Percentiles rank a stretch among this genome's conserved stretches.
These are phyloP conservation scores for Acheta domesticus DNA, from an alignment of 2,888 invertebrate genomes.

Conservation along the genomic window DNA sequence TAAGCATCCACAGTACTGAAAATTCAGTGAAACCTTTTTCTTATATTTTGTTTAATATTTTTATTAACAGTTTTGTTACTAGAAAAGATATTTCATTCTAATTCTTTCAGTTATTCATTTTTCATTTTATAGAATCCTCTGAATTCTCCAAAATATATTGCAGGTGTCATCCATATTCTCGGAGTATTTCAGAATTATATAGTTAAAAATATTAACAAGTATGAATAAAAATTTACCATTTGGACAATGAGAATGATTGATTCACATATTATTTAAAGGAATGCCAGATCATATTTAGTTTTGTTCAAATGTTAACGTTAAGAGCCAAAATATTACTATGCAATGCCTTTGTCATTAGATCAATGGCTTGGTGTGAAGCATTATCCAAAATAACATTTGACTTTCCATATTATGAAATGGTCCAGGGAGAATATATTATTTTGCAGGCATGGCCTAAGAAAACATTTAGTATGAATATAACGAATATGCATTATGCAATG, in stretches of 20 bases:
- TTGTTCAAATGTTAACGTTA: neutral
- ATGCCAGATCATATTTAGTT: conserved; percentile 7
- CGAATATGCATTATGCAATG: neutral
- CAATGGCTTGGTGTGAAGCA: neutral
- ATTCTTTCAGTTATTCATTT: too few relatives aligned
- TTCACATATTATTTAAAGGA: neutral
- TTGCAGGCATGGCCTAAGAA: conserved; percentile 22
- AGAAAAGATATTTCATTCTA: too few relatives aligned
- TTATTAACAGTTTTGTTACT: too few relatives aligned
- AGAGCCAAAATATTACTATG: neutral
- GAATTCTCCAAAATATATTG: neutral
- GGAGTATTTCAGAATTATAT: neutral
- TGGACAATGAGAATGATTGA: too few relatives aligned
- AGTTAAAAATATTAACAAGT: too few relatives aligned
- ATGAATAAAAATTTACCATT: too few relatives aligned
- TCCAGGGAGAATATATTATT: neutral
- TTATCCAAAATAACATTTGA: conserved; percentile 11
- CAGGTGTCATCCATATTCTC: neutral
- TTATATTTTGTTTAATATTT: too few relatives aligned
- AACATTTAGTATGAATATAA: conserved; percentile 4
- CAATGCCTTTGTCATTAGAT: neutral
- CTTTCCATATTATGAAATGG: conserved; percentile 18
- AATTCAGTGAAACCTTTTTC: too few relatives aligned
- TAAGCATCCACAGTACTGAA: too few relatives aligned
- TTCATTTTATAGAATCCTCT: neutral